A percentile compares a stretch with the other conserved stretches of the same genome.
Evolutionary conservation across 2,888 invertebrate species (phyloP).

Genomic region (Cistogaster globosa): DNA sequence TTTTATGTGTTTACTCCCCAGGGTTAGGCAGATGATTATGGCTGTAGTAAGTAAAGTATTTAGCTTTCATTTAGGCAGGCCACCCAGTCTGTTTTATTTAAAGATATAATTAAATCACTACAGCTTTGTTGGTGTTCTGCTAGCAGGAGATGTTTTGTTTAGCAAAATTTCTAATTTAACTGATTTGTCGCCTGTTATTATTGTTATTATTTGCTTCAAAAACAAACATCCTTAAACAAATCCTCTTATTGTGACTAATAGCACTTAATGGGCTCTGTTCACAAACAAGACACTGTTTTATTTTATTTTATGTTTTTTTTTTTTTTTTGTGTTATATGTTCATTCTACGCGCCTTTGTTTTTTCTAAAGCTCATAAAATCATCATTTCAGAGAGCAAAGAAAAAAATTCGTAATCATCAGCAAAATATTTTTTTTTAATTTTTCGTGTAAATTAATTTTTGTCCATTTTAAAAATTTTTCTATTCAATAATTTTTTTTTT

Average conservation of each 20-base stretch:
- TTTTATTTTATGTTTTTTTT: too few species aligned
- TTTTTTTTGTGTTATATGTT: background rate
- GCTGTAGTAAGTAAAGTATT: background rate
- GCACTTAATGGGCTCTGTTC: conserved; percentile 59
- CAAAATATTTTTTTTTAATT: conserved; percentile 16
- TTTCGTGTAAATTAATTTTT: conserved; percentile 66
- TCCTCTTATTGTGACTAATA: conserved; percentile 53
- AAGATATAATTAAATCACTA: conserved; percentile 35
- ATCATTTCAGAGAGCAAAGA: conserved; percentile 5
- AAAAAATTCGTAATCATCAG: conserved; percentile 62
- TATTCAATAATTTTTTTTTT: background rate
- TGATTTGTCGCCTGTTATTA: conserved; percentile 65
- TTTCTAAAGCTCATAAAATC: conserved; percentile 29
- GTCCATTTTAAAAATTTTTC: conserved; percentile 30
- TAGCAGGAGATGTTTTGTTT: background rate
- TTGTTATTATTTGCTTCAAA: conserved; percentile 39
- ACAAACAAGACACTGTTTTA: conserved; percentile 1
- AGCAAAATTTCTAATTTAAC: conserved; percentile 37
- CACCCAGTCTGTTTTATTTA: conserved; percentile 3
- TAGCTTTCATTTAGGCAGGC: conserved; percentile 1
- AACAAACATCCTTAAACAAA: conserved; percentile 33
- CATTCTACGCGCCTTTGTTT: conserved; percentile 1
- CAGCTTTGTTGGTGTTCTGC: background rate
- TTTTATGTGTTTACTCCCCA: conserved; percentile 16
- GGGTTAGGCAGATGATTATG: background rate